Percentiles rank a stretch among this genome's conserved stretches.
phyloP scores from a whole-genome alignment of 2,888 invertebrate genomes.

The Pegoplata infirma region DNA sequence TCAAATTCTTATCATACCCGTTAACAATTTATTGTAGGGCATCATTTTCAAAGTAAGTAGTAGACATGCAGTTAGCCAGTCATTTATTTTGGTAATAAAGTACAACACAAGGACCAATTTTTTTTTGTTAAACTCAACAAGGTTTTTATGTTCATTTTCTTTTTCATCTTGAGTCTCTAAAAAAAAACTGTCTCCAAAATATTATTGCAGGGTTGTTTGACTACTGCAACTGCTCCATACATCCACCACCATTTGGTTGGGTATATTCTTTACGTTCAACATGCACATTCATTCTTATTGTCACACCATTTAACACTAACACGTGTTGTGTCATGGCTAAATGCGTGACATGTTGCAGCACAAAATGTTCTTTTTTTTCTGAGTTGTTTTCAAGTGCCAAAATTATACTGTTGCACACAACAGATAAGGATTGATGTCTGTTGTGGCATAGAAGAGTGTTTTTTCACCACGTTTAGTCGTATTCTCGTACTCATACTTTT shows the following conservation, averaged over 20 bases:
- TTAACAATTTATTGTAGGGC: too few relatives aligned
- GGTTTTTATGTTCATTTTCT: conserved; percentile 17
- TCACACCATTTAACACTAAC: conserved; percentile 65
- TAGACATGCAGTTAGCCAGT: conserved; percentile 1
- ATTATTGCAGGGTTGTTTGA: background rate
- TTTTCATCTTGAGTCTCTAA: conserved; percentile 1
- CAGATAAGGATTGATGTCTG: conserved; percentile 62
- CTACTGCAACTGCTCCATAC: background rate
- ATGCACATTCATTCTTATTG: conserved; percentile 58
- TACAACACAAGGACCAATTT: conserved; percentile 41
- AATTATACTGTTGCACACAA: conserved; percentile 60
- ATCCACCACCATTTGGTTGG: background rate
- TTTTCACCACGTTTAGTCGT: conserved; percentile 34
- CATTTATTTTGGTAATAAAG: conserved; percentile 33
- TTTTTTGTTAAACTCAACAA: background rate
- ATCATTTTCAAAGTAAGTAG: too few relatives aligned
- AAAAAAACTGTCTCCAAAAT: conserved; percentile 41
- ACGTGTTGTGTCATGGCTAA: conserved; percentile 63
- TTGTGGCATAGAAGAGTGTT: conserved; percentile 13
- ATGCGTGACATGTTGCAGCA: conserved; percentile 61
- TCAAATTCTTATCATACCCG: too few relatives aligned
- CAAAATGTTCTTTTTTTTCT: conserved; percentile 34
- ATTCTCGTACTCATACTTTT: background rate
- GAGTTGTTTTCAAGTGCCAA: conserved; percentile 62
- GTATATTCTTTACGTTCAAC: conserved; percentile 2